Base-by-base conservation (phyloP, 2,797 vertebrate genomes). In the Steatocranus sp. region DNA sequence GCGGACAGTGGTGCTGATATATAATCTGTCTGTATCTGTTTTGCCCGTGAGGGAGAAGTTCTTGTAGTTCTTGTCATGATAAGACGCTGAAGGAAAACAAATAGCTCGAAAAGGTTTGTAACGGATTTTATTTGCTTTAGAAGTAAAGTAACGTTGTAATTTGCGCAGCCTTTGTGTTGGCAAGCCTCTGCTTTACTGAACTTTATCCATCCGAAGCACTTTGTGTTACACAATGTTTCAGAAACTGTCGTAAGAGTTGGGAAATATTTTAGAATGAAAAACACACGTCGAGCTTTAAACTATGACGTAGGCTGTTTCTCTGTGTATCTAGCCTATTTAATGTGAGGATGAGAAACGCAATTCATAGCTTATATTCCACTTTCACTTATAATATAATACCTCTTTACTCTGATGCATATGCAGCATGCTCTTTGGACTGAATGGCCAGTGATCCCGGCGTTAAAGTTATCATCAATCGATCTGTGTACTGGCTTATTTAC, bases 61-160 rank as follows among this genome's bases (percentile, higher is more conserved):
- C 0, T 11, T 81, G 48, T 51, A 78, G 3, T 8, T 12, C 3
- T 66, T 79, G 27, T 17, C 23, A 63, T 34, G 48, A 38, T 43
- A 32, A 38, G 20, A 43, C 27, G n/a, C 32, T 51, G 3, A 48
- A 32, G 56, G 14, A 14, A 56, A 68, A 51, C n/a, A n/a, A 46
- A 7, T 10, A 30, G 32, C 81, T 81, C 54, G 14, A 78, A 77
- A 87, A 94, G 94, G 95, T 95, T 82, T 76, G 94, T 94, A 75
- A 76, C 49, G 46, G 6, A 68, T 74, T 76, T 49, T 36, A 36
- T 79, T 63, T 66, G 18, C 18, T 73, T 56, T 34, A 9, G 5
- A 20, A 7, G 3, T 23, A 30, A 38, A 76, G 30, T 50, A 46
- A 8, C 41, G 23, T 30, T 25, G 30, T 14, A 30, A 61, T 86